These are phyloP conservation scores for Sarcophaga bullata DNA, from an alignment of 1,140 invertebrate species.

Conservation along the genomic window DNA sequence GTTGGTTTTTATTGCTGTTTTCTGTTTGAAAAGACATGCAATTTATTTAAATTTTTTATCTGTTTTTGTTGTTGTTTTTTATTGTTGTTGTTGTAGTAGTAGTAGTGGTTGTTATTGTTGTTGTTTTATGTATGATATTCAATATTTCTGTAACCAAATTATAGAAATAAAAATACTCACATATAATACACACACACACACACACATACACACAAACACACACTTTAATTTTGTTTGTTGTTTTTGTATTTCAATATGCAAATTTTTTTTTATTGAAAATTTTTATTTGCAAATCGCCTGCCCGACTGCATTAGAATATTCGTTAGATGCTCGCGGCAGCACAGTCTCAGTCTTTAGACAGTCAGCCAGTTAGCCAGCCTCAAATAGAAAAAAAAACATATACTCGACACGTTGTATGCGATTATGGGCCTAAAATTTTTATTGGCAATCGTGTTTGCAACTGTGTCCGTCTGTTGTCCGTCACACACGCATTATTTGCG, in stretches of 20 bases:
- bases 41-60: constrained; percentile 32
- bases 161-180: neutral
- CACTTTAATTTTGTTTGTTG: neutral
- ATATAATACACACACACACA: neutral
- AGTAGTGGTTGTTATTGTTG: neutral
- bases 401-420: neutral
- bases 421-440: neutral
- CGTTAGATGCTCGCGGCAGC: neutral
- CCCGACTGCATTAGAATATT: neutral
- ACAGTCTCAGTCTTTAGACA: neutral
- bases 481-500: constrained; percentile 35
- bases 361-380: neutral
- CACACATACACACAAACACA: neutral
- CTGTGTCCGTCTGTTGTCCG: neutral
- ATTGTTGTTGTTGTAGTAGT: constrained; percentile 12
- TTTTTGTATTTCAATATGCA: constrained; percentile 31
- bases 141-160: constrained; percentile 2
- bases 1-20: constrained; percentile 40
- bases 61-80: neutral
- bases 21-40: constrained; percentile 35
- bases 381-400: no score
- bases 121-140: neutral
- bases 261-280: neutral
- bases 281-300: neutral
- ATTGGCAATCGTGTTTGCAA: neutral